Evolutionary conservation across 1,140 invertebrate species (phyloP).

Genomic region (Charaxes varanes): DNA sequence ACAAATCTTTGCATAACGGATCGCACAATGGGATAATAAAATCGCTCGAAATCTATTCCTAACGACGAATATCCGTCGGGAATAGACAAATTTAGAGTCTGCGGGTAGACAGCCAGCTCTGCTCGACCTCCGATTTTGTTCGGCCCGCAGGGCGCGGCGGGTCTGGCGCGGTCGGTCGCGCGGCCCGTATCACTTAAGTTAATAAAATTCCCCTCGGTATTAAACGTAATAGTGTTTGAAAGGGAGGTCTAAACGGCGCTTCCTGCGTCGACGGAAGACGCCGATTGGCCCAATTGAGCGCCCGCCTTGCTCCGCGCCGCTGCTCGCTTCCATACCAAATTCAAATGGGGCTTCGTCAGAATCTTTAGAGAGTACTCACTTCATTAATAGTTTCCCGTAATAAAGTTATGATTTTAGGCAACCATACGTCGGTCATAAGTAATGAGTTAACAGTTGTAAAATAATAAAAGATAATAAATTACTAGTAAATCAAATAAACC

Average conservation of each 20-base stretch:
- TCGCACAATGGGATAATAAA: slow-evolving; percentile 57
- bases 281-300: slow-evolving; percentile 65
- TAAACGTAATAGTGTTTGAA: slow-evolving; percentile 69
- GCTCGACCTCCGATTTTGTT: no score
- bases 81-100: slow-evolving; percentile 52
- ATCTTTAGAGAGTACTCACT: no score
- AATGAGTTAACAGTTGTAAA: no score
- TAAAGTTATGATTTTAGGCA: no score
- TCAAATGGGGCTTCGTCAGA: no score
- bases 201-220: slow-evolving; percentile 68
- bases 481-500: no score
- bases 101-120: slow-evolving; percentile 48
- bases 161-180: slow-evolving; percentile 31
- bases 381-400: no score
- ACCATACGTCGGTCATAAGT: no score
- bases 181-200: slow-evolving; percentile 66
- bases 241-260: slow-evolving; percentile 56
- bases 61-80: slow-evolving; percentile 53
- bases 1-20: no score
- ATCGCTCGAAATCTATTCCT: slow-evolving; percentile 57
- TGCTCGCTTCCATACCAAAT: no score
- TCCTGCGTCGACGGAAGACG: slow-evolving; percentile 68
- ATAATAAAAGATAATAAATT: no score
- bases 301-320: no score
- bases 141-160: slow-evolving; percentile 32